Base-by-base conservation (phyloP, 1,140 invertebrate species). In the Hylyphantes graminicola region DNA sequence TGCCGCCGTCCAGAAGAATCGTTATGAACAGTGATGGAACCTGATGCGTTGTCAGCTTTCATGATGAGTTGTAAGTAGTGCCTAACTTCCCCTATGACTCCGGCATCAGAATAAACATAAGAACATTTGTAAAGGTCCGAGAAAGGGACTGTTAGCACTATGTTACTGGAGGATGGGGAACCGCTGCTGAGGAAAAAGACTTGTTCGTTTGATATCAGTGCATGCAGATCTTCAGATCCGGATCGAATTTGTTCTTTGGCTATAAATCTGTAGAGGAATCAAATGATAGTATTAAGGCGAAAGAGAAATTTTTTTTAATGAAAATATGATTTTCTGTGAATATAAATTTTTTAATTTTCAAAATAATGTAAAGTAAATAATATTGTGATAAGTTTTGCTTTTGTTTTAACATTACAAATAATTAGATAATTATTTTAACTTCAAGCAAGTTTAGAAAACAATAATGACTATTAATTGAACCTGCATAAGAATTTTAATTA, bases 201-300 rank as follows among this genome's bases (percentile, higher is more conserved):
- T 89, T 93, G 93, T 88, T 94, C 92, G 87, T 93, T 94, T 3
- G 95, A 94, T 65, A 96, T 93, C 17, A 96, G 90, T 74, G 94
- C 93, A 74, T 93, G 91, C 87, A 94, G 90, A 90, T 94, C 92
- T 89, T 95, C 92, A 85, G 92, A 90, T 86, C 93, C 92, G 89
- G 92, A 92, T 78, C 94, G 92, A 82, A 97, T 89, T 88, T 92
- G 90, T 88, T 97, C 95, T 88, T 95, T 95, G 0, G 94, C 94
- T 70, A 97, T 93, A 86, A 96, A 94, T 87, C 91, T 92, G 84
- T 8, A 87, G 85, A 87, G 68, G 21, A 81, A 85, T 65, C 53
- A 4, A 76, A 51, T 17, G 2, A 51, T 35, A 50, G 48, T 12
- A 72, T 2, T 4, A 68, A 11, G 7, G n/a, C 0, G 76, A 7